Evolutionary conservation across 2,113 vertebrate species (phyloP).

Genomic region (Podiceps cristatus): DNA sequence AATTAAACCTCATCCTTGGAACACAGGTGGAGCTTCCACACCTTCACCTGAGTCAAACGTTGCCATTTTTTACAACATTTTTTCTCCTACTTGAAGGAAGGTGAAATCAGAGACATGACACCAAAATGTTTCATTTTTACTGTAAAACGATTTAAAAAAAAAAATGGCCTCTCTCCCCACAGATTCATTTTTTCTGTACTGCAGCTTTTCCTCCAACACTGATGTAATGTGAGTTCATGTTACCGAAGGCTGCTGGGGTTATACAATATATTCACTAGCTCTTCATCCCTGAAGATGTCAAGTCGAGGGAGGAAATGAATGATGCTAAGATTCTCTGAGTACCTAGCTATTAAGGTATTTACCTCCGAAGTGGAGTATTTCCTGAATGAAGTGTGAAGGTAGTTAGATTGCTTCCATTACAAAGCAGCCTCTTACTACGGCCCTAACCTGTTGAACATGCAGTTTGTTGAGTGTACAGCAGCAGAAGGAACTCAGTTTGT

Average conservation of each 20-base stretch:
- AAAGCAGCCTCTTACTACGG: conserved; percentile 33
- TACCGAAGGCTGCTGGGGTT: not conserved
- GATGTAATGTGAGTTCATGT: not conserved
- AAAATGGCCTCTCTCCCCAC: not conserved
- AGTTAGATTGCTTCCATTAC: not conserved
- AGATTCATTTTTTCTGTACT: not conserved
- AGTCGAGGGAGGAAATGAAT: conserved; percentile 39
- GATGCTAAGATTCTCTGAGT: not conserved
- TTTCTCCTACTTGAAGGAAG: not conserved
- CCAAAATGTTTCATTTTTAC: not conserved
- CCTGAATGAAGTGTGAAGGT: conserved; percentile 36
- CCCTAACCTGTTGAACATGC: not conserved
- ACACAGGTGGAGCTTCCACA: not conserved
- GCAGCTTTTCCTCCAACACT: not conserved
- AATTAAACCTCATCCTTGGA: not conserved
- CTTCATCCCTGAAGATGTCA: not conserved
- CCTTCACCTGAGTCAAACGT: not conserved
- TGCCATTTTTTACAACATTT: not conserved
- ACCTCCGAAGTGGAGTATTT: conserved; percentile 40
- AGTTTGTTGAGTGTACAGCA: not conserved
- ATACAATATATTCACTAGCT: not conserved
- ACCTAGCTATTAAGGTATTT: not conserved
- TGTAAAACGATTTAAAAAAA: not conserved
- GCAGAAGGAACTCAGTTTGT: not conserved
- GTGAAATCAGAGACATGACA: not conserved